Percentiles rank a stretch among this genome's conserved stretches.
phyloP scores from a whole-genome alignment of 2,888 invertebrate species.

The Acrocyrtus sp. region DNA sequence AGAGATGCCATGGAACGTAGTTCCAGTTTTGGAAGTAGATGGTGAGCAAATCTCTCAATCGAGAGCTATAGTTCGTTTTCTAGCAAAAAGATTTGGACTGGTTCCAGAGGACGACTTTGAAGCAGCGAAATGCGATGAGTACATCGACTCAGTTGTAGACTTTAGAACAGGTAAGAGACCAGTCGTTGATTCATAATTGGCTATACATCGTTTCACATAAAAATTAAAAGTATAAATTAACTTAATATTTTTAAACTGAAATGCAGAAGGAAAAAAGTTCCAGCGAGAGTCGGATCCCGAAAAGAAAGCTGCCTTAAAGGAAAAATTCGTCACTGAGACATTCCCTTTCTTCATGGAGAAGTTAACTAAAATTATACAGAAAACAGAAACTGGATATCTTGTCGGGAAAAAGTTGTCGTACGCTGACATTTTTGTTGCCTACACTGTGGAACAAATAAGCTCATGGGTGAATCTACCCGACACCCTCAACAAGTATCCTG shows the following conservation, averaged over 20 bases:
- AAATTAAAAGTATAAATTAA: slow-evolving; percentile 1
- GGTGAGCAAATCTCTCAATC: slow-evolving; percentile 40
- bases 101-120: slow-evolving; percentile 19
- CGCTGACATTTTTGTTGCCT: slow-evolving; percentile 43
- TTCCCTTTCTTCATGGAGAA: slow-evolving; percentile 16
- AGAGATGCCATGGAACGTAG: slow-evolving; percentile 47
- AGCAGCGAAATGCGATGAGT: slow-evolving; percentile 41
- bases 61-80: slow-evolving; percentile 30
- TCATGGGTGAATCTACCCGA: not conserved
- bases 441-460: slow-evolving; percentile 30
- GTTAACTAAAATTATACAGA: slow-evolving; percentile 23
- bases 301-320: slow-evolving; percentile 7
- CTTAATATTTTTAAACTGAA: not conserved
- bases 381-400: slow-evolving; percentile 28
- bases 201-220: not conserved
- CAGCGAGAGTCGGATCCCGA: slow-evolving; percentile 21
- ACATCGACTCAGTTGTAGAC: slow-evolving; percentile 39
- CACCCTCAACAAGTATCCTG: not conserved
- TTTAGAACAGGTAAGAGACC: slow-evolving; percentile 25
- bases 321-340: not conserved
- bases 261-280: slow-evolving; percentile 35
- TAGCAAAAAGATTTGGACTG: slow-evolving; percentile 23
- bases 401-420: slow-evolving; percentile 29
- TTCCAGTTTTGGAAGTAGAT: slow-evolving; percentile 43
- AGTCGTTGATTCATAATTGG: not conserved